Conservation (phyloP, 2,797 vertebrate genomes). For the Sebastes paucispinis region DNA sequence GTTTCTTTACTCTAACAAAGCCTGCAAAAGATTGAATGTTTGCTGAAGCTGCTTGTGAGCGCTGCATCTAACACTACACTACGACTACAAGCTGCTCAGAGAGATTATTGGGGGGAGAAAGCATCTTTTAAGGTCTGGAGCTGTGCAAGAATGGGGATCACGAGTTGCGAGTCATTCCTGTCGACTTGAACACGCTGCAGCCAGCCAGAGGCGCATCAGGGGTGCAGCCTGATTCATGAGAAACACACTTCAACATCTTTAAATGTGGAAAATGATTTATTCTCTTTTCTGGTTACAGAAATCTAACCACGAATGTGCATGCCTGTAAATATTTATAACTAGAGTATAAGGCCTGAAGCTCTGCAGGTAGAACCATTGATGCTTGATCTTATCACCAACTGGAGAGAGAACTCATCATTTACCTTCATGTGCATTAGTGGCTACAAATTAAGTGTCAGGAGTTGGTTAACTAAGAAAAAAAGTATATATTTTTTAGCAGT, state of each 20-base stretch:
- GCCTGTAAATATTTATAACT: neutral
- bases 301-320: neutral
- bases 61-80: slow-evolving; percentile 51
- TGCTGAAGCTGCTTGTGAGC: slow-evolving; percentile 8
- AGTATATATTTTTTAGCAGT: neutral
- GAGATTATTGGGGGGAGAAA: slow-evolving; percentile 44
- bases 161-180: slow-evolving; percentile 75
- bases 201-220: slow-evolving; percentile 47
- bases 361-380: neutral
- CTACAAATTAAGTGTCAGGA: neutral
- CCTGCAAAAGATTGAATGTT: neutral
- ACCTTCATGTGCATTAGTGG: neutral
- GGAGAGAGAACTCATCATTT: neutral
- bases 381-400: neutral
- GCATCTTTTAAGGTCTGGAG: slow-evolving; percentile 62
- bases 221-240: slow-evolving; percentile 1
- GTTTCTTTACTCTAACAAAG: slow-evolving; percentile 8
- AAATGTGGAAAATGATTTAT: neutral
- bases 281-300: neutral
- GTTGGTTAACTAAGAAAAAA: neutral
- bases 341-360: neutral
- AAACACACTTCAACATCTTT: neutral
- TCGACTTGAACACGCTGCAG: slow-evolving; percentile 43
- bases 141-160: slow-evolving; percentile 59
- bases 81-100: slow-evolving; percentile 46